Evolutionary conservation across 1,140 invertebrate genomes (phyloP), one percentile per base, ranked within the genome.

Genomic region (Zeugodacus cucurbitae): DNA sequence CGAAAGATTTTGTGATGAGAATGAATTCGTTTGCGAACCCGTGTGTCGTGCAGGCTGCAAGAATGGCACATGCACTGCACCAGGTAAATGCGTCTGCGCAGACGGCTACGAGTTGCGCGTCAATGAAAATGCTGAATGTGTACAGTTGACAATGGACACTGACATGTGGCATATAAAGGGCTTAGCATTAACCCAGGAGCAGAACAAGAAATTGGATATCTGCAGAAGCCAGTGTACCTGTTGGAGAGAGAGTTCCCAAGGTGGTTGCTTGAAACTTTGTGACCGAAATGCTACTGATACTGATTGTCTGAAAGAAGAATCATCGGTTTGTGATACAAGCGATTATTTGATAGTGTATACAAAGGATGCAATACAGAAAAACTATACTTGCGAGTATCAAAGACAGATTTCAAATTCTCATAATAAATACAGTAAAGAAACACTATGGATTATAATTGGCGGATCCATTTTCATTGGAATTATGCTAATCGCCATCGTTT

Each of bases 11-110:
- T 54, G 48, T 17, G 20, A 17, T 4, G 48, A 54, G 20, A 4
- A 17, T 4, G 48, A 3, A 20, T 4, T 54, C 20, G 22, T 58
- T 11, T 89, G 89, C 59, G 67, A 87, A 62, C 88, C 87, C 0
- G 90, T 91, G 14, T 96, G 96, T 88, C 48, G 3, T 54, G 48
- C 48, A 17, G 34, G 70, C 62, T 82, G 74, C 17, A 17, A 41
- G 10, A n/a, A 82, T 41, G 74, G 74, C 22, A 82, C 17, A 4
- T 82, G 74, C 44, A 22, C 5, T 2, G 44, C 37, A 44, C 74
- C 74, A 8, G 44, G 44, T 44, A 11, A 2, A 10, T 82, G 74
- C 74, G 8, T 1, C 6, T 82, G 74, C 22, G 74, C 34, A n/a
- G 20, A 26, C 4, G 74, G 44, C 26, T 41, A 10, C 37, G 74